These are phyloP conservation scores for Pseudopodoces humilis DNA, from an alignment of 2,113 vertebrate genomes.

Conservation along the genomic window DNA sequence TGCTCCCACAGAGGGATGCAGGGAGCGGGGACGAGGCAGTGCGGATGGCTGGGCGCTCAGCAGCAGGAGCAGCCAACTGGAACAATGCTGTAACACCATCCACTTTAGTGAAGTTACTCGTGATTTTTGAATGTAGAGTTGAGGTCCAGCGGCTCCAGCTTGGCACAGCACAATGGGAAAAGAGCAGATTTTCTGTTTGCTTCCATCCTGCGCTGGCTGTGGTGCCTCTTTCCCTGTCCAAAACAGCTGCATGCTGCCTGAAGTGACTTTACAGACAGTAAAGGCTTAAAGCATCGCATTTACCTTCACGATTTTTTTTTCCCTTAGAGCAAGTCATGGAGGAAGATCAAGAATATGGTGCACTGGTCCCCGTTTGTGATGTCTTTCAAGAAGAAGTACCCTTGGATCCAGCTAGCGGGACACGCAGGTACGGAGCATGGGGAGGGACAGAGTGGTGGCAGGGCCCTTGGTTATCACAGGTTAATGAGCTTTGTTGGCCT, in stretches of 20 bases:
- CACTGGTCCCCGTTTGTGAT: constrained; percentile 98
- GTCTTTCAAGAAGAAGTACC: constrained; percentile 99
- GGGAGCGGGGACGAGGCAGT: background rate
- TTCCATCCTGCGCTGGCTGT: constrained; percentile 16
- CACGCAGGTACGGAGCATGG: constrained; percentile 83
- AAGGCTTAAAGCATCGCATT: background rate
- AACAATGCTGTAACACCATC: background rate
- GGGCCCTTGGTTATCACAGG: background rate
- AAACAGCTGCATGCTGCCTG: background rate
- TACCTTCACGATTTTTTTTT: background rate
- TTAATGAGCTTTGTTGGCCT: background rate
- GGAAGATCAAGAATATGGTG: constrained; percentile 99
- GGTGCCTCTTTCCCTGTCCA: background rate
- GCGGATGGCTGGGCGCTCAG: background rate
- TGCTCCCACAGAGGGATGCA: background rate
- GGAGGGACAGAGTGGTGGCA: background rate
- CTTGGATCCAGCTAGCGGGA: constrained; percentile 97
- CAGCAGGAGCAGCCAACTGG: constrained; percentile 10
- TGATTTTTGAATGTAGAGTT: background rate
- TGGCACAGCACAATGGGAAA: constrained; percentile 40
- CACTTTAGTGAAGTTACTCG: background rate
- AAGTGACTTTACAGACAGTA: background rate
- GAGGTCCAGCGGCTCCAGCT: background rate
- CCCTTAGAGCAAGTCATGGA: constrained; percentile 94
- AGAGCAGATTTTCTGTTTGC: constrained; percentile 26